Conservation (phyloP, 2,113 vertebrate genomes). For the Pteruthius melanotis region DNA sequence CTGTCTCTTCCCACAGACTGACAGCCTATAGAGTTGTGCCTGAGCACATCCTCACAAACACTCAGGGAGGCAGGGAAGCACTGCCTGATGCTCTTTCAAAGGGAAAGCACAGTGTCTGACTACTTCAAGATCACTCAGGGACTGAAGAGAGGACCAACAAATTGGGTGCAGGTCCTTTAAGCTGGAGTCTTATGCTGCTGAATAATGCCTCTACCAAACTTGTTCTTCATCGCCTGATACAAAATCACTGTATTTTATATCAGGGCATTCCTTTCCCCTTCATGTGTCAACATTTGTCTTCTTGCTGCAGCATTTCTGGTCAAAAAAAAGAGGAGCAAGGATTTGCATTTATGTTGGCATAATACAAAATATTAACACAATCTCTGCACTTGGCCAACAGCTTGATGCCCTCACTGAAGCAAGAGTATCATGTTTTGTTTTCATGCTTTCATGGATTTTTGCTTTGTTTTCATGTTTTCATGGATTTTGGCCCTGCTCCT, state of each 20-base stretch:
- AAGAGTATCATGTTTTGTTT: background rate
- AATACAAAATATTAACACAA: background rate
- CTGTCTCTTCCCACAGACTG: background rate
- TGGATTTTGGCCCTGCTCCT: background rate
- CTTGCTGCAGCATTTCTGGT: background rate
- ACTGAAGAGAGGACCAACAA: background rate
- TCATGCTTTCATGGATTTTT: background rate
- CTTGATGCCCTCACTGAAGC: background rate
- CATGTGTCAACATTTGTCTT: background rate
- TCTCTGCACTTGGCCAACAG: background rate
- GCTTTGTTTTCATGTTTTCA: background rate
- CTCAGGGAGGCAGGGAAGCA: accelerated
- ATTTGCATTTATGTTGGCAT: background rate
- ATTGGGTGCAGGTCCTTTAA: background rate
- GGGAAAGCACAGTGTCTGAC: background rate
- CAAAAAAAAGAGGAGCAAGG: background rate
- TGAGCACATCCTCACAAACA: background rate
- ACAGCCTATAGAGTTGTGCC: background rate
- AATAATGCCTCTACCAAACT: background rate
- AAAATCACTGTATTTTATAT: background rate
- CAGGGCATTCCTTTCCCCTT: background rate
- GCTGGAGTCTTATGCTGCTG: background rate
- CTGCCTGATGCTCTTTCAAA: background rate
- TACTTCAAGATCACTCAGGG: background rate
- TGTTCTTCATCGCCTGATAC: background rate